Base-by-base conservation (phyloP, 2,797 vertebrate genomes). In the Amblyopsis hoosieri region DNA sequence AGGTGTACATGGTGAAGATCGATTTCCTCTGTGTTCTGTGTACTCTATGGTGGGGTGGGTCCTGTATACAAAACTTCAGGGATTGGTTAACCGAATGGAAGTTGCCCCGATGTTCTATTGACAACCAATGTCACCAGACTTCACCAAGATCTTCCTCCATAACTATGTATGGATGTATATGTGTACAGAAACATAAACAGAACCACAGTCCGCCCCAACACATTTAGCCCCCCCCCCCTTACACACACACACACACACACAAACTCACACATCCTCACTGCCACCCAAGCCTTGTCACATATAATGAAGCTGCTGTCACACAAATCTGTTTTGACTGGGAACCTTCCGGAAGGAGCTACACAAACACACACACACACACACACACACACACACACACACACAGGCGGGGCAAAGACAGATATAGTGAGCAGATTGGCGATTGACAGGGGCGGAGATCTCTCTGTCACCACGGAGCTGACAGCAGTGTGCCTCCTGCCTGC, bases 281-380 rank as follows among this genome's bases (percentile, higher is more conserved):
- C 75, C 51, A 58, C 60, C 54, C 59, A 15, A 74, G 82, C 78
- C 78, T 77, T 86, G 83, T 90, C 88, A 69, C 73, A 75, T 85
- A 72, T 64, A 78, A 90, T 87, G 76, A 87, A 91, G 81, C 68
- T 78, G 72, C 78, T 61, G 73, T 90, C 84, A 91, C 67, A 73
- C 85, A 91, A 92, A 92, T 88, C 73, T 75, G 4, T 88, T 81
- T 82, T 91, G 92, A 93, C 92, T 91, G 76, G 74, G 71, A 84
- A 87, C 85, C 86, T 90, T 89, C 85, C 67, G 76, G 84, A 90
- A 84, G 82, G 77, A 67, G 57, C 75, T 54, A 71, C 47, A 60
- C 23, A 60, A 45, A 60, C 57, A 49, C 57, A 14, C 45, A 12
- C 3, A 49, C 15, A 17, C 72, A 71, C 68, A 66, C 51, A 68